Conservation (phyloP, 2,113 vertebrate genomes). For the Trogon melanurus region DNA sequence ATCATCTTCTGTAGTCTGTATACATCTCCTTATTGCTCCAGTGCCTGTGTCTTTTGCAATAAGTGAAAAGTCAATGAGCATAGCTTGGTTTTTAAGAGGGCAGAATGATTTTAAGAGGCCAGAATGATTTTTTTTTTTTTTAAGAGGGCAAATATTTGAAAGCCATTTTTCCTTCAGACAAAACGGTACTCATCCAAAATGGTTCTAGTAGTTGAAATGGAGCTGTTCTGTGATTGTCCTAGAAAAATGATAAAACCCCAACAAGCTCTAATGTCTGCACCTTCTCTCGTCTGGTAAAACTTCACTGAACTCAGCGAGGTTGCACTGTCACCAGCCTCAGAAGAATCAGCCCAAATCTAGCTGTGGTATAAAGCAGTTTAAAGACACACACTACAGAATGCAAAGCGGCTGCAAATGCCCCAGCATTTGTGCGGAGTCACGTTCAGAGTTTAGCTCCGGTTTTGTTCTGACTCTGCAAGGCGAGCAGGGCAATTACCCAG, state of each 20-base stretch:
- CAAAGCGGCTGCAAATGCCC: background rate
- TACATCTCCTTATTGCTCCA: background rate
- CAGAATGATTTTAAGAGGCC: background rate
- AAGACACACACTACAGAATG: background rate
- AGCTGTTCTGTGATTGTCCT: background rate
- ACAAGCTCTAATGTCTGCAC: background rate
- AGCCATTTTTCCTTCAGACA: background rate
- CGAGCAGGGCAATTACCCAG: background rate
- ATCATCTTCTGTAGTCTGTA: background rate
- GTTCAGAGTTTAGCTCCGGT: background rate
- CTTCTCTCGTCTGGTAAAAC: background rate
- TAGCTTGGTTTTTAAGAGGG: background rate
- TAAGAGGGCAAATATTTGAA: background rate
- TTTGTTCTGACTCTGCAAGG: background rate
- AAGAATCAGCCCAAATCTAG: background rate
- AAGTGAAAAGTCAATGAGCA: background rate
- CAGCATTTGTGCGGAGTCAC: rapidly evolving
- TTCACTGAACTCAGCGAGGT: background rate
- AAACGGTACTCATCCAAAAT: background rate
- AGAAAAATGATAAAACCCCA: background rate
- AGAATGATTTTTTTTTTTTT: background rate
- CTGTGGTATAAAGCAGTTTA: background rate
- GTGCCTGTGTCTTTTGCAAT: background rate
- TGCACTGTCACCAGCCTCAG: background rate
- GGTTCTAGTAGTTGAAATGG: background rate